Evolutionary conservation across 2,113 vertebrate genomes (phyloP).

Genomic region (Notothenia coriiceps): DNA sequence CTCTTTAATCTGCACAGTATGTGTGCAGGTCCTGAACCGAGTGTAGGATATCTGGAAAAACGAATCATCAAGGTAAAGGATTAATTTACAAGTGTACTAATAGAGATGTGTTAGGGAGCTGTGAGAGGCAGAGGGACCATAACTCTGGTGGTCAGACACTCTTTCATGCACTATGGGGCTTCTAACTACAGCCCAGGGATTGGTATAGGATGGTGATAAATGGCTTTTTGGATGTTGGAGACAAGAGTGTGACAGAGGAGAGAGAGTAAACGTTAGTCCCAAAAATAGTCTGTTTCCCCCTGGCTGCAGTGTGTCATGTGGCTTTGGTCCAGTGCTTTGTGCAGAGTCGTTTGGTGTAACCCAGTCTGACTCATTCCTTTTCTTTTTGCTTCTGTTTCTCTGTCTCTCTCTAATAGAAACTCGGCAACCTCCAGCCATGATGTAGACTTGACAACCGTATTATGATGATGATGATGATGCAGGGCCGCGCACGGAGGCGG

Average conservation of each 20-base stretch:
- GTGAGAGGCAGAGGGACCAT: neutral
- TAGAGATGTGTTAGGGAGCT: neutral
- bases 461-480: constrained; percentile 48
- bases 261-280: constrained; percentile 54
- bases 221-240: constrained; percentile 52
- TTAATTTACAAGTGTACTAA: constrained; percentile 13
- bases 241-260: constrained; percentile 19
- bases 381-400: constrained; percentile 1
- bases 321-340: constrained; percentile 29
- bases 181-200: constrained; percentile 49
- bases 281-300: constrained; percentile 59
- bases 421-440: constrained; percentile 48
- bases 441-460: constrained; percentile 55
- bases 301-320: constrained; percentile 40
- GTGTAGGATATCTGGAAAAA: neutral
- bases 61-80: neutral
- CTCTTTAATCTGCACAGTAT: neutral
- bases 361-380: constrained; percentile 53
- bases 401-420: constrained; percentile 47
- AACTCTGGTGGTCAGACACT: constrained; percentile 21
- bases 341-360: constrained; percentile 51
- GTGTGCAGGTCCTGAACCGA: neutral
- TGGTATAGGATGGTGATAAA: constrained; percentile 56
- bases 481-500: constrained; percentile 50
- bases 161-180: constrained; percentile 66